Percentiles rank a stretch among this genome's conserved stretches.
phyloP scores from a whole-genome alignment of 1,140 invertebrate species.

The Andrena cerasifolii region DNA sequence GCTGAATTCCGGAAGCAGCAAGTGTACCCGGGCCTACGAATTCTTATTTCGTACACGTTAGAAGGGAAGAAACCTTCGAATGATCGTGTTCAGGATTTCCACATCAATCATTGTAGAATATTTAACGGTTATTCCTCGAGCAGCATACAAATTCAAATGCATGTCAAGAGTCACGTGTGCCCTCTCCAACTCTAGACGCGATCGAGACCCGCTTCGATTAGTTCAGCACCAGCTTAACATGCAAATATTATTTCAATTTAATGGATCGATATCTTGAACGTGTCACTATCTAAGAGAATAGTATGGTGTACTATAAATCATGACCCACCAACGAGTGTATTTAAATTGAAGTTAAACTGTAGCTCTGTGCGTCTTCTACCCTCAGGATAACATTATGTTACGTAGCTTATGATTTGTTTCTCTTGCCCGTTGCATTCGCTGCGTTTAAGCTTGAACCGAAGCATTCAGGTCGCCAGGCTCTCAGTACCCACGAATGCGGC shows the following conservation, averaged over 20 bases:
- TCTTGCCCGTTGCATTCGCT: neutral
- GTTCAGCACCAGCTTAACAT: neutral
- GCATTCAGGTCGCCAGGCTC: neutral
- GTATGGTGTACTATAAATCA: no score
- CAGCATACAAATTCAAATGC: neutral
- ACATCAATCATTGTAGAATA: neutral
- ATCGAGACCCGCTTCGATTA: neutral
- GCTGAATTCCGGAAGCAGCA: neutral
- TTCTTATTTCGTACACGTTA: neutral
- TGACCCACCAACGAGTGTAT: no score
- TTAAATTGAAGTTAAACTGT: no score
- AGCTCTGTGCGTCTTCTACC: no score
- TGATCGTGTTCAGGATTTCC: neutral
- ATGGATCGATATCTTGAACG: no score
- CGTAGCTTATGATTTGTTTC: neutral
- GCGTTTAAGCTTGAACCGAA: neutral
- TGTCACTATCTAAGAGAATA: no score
- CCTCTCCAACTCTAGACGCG: neutral
- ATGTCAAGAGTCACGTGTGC: neutral
- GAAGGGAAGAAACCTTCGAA: neutral
- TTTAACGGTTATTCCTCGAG: neutral
- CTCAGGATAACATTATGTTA: no score
- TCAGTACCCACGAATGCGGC: conserved; percentile 6
- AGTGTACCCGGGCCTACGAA: neutral
- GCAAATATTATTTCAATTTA: no score